phyloP scores from a whole-genome alignment of 2,113 vertebrate genomes.

The Dolichotis patagonum region DNA sequence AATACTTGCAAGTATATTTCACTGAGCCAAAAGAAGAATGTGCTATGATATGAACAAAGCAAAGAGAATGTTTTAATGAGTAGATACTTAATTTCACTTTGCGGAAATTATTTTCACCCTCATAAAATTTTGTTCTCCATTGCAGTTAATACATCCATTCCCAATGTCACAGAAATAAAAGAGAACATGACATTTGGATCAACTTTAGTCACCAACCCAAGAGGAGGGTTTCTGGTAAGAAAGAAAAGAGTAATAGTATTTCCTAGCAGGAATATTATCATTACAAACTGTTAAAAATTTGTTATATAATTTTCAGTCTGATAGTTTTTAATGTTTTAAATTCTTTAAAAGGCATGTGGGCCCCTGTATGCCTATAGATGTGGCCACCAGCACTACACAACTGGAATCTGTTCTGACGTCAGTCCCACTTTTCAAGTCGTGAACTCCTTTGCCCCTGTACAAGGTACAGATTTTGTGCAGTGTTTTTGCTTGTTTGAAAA shows the following conservation, averaged over 20 bases:
- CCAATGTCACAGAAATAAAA: constrained; percentile 94
- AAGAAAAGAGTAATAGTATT: constrained; percentile 15
- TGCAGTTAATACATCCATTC: constrained; percentile 91
- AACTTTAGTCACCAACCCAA: constrained; percentile 96
- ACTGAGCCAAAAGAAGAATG: constrained; percentile 66
- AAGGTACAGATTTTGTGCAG: constrained; percentile 89
- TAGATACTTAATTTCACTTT: constrained; percentile 76
- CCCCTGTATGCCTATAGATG: constrained; percentile 98
- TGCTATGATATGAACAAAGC: constrained; percentile 74
- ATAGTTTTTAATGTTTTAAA: constrained; percentile 23
- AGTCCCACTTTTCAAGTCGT: constrained; percentile 94
- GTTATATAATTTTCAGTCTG: background rate
- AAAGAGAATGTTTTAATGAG: constrained; percentile 68
- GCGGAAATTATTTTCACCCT: constrained; percentile 67
- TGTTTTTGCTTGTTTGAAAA: constrained; percentile 72
- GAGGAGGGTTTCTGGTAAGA: constrained; percentile 98
- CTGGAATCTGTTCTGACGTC: constrained; percentile 96
- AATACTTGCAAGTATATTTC: constrained; percentile 59
- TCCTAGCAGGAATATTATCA: background rate
- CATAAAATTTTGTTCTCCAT: constrained; percentile 83
- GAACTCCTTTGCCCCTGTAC: constrained; percentile 92
- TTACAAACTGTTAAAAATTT: background rate
- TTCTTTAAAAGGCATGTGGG: constrained; percentile 93
- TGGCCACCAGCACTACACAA: constrained; percentile 94
- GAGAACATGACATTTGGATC: constrained; percentile 99